Conservation (phyloP, 2,888 invertebrate genomes). For the Synanthedon tipuliformis region DNA sequence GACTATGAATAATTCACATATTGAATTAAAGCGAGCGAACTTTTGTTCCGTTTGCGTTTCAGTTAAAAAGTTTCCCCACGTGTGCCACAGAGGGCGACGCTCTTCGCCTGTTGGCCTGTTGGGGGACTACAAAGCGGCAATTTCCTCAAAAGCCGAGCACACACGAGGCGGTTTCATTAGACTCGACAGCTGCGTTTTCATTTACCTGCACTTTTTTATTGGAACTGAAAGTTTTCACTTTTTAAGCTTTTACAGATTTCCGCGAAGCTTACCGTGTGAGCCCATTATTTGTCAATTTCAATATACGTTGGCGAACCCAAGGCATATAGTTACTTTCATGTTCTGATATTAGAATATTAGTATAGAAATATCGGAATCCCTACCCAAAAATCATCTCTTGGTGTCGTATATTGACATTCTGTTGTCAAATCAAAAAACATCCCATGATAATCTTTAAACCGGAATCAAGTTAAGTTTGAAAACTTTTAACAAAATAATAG, state of each 20-base stretch:
- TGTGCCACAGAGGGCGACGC: not conserved
- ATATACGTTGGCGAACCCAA: no score
- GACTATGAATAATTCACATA: constrained; percentile 34
- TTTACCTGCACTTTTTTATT: not conserved
- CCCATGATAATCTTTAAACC: no score
- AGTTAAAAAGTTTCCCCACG: constrained; percentile 26
- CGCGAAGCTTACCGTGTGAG: not conserved
- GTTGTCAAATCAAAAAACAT: no score
- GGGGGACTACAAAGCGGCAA: constrained; percentile 19
- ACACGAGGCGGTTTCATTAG: not conserved
- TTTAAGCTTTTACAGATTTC: not conserved
- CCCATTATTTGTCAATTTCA: no score
- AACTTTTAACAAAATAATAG: no score
- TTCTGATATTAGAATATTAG: no score
- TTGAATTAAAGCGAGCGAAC: constrained; percentile 28
- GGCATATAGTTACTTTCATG: no score
- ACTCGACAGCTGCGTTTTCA: not conserved
- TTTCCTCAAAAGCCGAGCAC: constrained; percentile 13
- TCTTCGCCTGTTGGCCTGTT: constrained; percentile 7
- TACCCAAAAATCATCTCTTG: no score
- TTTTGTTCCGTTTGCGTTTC: constrained; percentile 30
- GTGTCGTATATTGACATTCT: no score
- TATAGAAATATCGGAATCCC: no score
- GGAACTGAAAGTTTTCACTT: not conserved
- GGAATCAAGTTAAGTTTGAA: no score